phyloP scores from a whole-genome alignment of 2,113 vertebrate species.

The Chaetodon trifascialis region DNA sequence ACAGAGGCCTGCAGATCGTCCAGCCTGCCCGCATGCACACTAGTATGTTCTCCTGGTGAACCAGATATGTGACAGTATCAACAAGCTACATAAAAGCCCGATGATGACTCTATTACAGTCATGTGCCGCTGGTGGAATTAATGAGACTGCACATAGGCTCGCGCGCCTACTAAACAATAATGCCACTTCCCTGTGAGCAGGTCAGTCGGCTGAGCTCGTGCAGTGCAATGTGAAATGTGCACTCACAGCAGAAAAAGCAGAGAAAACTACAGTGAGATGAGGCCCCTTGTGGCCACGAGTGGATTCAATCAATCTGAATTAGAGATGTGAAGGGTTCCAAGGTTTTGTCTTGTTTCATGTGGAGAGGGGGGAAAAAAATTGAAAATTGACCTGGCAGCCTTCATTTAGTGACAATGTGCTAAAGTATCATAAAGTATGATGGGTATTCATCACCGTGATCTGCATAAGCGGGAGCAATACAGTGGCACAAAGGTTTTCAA shows the following conservation, averaged over 20 bases:
- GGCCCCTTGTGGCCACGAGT: slow-evolving; percentile 79
- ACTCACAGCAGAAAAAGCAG: slow-evolving; percentile 68
- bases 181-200: slow-evolving; percentile 44
- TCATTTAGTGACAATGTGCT: slow-evolving; percentile 82
- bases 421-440: slow-evolving; percentile 82
- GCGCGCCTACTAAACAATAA: slow-evolving; percentile 37
- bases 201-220: slow-evolving; percentile 42
- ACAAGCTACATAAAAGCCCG: not conserved
- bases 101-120: slow-evolving; percentile 6
- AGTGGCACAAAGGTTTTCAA: slow-evolving; percentile 83
- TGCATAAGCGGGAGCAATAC: slow-evolving; percentile 76
- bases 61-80: slow-evolving; percentile 15
- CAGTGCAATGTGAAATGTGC: slow-evolving; percentile 61
- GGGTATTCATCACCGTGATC: slow-evolving; percentile 83
- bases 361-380: slow-evolving; percentile 71
- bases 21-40: slow-evolving; percentile 11
- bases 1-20: slow-evolving; percentile 54
- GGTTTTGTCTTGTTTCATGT: slow-evolving; percentile 82
- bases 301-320: slow-evolving; percentile 82
- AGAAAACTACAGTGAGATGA: slow-evolving; percentile 74
- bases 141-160: slow-evolving; percentile 35
- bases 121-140: slow-evolving; percentile 18
- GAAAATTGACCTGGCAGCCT: slow-evolving; percentile 82
- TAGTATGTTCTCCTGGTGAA: not conserved
- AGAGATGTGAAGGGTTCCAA: slow-evolving; percentile 78